Base-by-base conservation (phyloP, 2,113 vertebrate genomes). In the Girardinichthys multiradiatus region DNA sequence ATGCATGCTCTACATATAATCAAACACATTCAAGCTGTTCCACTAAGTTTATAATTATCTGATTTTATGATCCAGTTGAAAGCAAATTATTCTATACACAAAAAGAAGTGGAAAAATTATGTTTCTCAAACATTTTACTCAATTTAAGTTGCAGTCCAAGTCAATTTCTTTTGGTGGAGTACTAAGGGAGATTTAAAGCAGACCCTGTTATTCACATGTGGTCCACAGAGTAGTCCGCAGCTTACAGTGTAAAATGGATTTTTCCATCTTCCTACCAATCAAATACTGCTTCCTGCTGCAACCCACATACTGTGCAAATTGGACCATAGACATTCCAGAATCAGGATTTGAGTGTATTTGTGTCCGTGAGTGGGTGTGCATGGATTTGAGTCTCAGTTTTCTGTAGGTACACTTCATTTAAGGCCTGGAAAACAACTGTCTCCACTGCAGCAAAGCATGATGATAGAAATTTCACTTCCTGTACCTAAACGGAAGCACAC, bases 231-330 rank as follows among this genome's bases (percentile, higher is more conserved):
- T 21, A 24, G 27, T 64, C 58, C 17, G 5, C 35, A 14, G n/a
- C 33, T 70, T 26, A 64, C 76, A 83, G 70, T 66, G 74, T 58
- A 72, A 81, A 82, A 76, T 54, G 33, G n/a, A 81, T 84, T 76
- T 57, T 74, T 79, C 29, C 69, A 24, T 59, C 68, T 33, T 70
- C 64, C 62, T 51, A 68, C 68, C 61, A 62, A 71, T 73, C 54
- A 75, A 24, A n/a, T 33, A 7, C 28, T 31, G 51, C 60, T 65
- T 72, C 71, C 74, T 64, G 65, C 60, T 74, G 77, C n/a, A 48
- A 4, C 33, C 70, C 65, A 29, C 70, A 79, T 42, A 73, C 68
- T 80, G 79, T 17, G 78, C 65, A 80, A 74, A 75, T 77, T 57
- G 72, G 62, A 72, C 64, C 75, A 70, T 31, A 69, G 59, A 79